A percentile compares a stretch with the other conserved stretches of the same genome.
Evolutionary conservation across 2,888 invertebrate species (phyloP).

Genomic region (Blastobasis lacticolella): DNA sequence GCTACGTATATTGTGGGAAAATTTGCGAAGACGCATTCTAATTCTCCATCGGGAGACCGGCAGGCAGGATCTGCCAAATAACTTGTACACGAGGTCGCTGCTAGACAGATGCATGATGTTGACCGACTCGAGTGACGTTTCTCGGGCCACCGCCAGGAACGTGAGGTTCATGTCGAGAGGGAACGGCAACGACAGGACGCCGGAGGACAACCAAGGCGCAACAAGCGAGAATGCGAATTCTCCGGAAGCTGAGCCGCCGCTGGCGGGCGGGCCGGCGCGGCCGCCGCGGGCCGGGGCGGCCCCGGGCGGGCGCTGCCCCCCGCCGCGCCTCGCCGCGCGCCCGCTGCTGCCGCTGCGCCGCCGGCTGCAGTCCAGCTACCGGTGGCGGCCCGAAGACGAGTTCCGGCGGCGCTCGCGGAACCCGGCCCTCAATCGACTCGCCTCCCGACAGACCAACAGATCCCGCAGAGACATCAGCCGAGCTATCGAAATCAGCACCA

Average conservation of each 20-base stretch:
- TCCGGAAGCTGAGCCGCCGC: slow-evolving; percentile 15
- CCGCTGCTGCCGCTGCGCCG: slow-evolving; percentile 36
- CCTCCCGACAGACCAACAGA: slow-evolving; percentile 36
- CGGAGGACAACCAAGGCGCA: slow-evolving; percentile 23
- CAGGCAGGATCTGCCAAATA: slow-evolving; percentile 41
- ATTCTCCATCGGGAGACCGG: slow-evolving; percentile 66
- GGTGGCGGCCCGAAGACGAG: slow-evolving; percentile 54
- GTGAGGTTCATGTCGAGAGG: slow-evolving; percentile 20
- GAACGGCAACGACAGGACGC: slow-evolving; percentile 25
- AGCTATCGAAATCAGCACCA: slow-evolving; percentile 55
- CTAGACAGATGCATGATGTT: slow-evolving; percentile 62
- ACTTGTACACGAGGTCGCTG: slow-evolving; percentile 55
- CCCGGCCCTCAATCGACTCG: slow-evolving; percentile 31
- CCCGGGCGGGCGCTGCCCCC: slow-evolving; percentile 22
- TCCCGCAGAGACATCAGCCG: slow-evolving; percentile 48
- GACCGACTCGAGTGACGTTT: slow-evolving; percentile 46
- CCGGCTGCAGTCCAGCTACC: slow-evolving; percentile 35
- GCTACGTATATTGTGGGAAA: slow-evolving; percentile 77
- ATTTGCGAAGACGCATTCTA: slow-evolving; percentile 75
- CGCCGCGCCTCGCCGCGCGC: slow-evolving; percentile 27
- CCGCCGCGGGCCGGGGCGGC: slow-evolving; percentile 12
- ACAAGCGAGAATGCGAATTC: slow-evolving; percentile 16
- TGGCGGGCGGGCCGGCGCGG: slow-evolving; percentile 17
- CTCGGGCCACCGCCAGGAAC: slow-evolving; percentile 28
- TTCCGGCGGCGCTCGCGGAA: slow-evolving; percentile 41